These are phyloP conservation scores for Psettodes erumei DNA, from an alignment of 2,113 vertebrate species.

Conservation along the genomic window DNA sequence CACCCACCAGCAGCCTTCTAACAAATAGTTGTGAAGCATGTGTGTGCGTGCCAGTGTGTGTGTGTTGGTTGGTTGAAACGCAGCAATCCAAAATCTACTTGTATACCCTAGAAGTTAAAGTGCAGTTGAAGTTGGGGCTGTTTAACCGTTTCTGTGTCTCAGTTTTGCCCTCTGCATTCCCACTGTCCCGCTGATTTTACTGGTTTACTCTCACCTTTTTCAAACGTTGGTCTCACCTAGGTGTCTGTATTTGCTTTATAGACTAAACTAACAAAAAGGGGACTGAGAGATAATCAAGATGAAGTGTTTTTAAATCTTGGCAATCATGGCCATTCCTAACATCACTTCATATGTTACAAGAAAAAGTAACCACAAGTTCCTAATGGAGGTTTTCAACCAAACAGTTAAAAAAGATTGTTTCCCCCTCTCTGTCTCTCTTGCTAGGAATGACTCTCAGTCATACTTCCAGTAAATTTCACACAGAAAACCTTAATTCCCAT, in stretches of 20 bases:
- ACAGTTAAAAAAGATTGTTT: not conserved
- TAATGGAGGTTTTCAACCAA: not conserved
- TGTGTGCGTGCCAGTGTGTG: slow-evolving; percentile 17
- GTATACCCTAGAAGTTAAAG: slow-evolving; percentile 23
- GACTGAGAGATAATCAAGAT: not conserved
- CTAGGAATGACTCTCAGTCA: slow-evolving; percentile 9
- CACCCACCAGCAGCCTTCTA: slow-evolving; percentile 68
- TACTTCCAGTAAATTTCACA: slow-evolving; percentile 18
- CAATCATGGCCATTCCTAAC: not conserved
- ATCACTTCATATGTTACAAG: slow-evolving; percentile 6
- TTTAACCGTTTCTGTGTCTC: slow-evolving; percentile 12
- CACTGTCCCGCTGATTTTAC: not conserved
- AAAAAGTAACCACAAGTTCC: not conserved
- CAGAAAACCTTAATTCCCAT: not conserved
- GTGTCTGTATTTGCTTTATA: no score
- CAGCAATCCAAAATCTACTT: slow-evolving; percentile 55
- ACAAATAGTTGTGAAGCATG: slow-evolving; percentile 54
- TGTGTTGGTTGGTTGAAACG: slow-evolving; percentile 35
- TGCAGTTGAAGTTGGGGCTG: slow-evolving; percentile 18
- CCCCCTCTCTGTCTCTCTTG: slow-evolving; percentile 4
- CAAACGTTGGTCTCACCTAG: no score
- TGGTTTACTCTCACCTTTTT: slow-evolving; percentile 13
- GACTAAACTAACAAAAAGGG: not conserved
- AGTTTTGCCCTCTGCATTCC: slow-evolving; percentile 18
- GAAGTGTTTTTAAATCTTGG: no score